Evolutionary conservation across 2,113 vertebrate genomes (phyloP).

Genomic region (Stegastes partitus): DNA sequence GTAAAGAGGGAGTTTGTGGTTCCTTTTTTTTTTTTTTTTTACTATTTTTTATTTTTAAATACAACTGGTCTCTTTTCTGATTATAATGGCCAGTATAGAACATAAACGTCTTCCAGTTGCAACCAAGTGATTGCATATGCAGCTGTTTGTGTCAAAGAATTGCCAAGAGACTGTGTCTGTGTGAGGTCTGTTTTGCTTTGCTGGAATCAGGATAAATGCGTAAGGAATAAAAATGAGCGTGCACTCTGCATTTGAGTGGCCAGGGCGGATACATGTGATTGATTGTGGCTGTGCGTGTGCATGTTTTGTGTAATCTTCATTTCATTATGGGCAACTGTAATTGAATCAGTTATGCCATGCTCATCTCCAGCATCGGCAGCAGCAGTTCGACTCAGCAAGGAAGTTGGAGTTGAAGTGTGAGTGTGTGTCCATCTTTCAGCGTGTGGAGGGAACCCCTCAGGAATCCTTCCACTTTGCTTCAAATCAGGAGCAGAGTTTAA

Average conservation of each 20-base stretch:
- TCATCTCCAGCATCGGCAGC: constrained; percentile 7
- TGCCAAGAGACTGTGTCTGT: not conserved
- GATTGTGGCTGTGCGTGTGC: constrained; percentile 12
- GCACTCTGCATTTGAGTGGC: not conserved
- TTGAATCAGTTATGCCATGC: constrained; percentile 39
- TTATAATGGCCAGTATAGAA: not conserved
- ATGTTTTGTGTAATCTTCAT: constrained; percentile 52
- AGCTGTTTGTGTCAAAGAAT: not conserved
- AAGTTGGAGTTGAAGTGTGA: not conserved
- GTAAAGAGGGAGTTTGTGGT: not conserved
- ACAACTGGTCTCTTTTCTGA: not conserved
- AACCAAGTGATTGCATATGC: not conserved
- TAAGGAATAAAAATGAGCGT: not conserved
- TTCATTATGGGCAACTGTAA: constrained; percentile 62
- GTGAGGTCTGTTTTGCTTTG: not conserved
- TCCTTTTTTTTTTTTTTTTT: not conserved
- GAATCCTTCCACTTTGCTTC: not conserved
- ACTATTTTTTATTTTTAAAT: not conserved
- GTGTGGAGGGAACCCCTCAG: not conserved
- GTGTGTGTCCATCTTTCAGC: constrained; percentile 2
- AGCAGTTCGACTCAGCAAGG: not conserved
- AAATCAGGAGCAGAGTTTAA: not conserved
- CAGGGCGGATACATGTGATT: constrained; percentile 5
- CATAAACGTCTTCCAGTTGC: constrained; percentile 11
- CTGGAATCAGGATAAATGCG: constrained; percentile 10